Base-by-base conservation (phyloP, 2,888 invertebrate species). In the Conomelus anceps region DNA sequence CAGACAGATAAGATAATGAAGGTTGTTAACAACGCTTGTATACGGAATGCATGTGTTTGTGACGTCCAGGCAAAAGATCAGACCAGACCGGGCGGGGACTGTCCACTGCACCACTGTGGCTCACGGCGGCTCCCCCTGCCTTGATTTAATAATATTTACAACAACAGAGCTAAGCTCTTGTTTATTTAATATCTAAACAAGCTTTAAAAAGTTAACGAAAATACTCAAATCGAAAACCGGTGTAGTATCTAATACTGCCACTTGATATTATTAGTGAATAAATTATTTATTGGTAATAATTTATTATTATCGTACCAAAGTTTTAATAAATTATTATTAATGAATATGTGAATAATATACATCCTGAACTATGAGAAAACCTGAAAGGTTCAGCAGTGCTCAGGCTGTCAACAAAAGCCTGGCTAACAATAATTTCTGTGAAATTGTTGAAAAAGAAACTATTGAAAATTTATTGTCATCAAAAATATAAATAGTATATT, bases 31-130 rank as follows among this genome's bases (percentile, higher is more conserved):
- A 63, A 63, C 88, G 89, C 89, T 89, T 89, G 89, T 89, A 88
- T 84, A 87, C 7, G 86, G 84, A 91, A 91, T 91, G 91, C 91
- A 91, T 90, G 91, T 91, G 91, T 91, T 90, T 90, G 90, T 90
- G 90, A 63, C 63, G 63, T 63, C 63, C 63, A 63, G 63, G 63
- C n/a, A 63, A 63, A 34, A n/a, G n/a, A n/a, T n/a, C n/a, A n/a
- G 9, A 34, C 1, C 34, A 34, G 34, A 34, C 34, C 34, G 34
- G 34, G 11, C 34, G 17, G 34, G 34, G 9, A 9, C 13, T n/a
- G n/a, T n/a, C n/a, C n/a, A n/a, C n/a, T n/a, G n/a, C n/a, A n/a
- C n/a, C n/a, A n/a, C n/a, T n/a, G n/a, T n/a, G n/a, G n/a, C n/a
- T n/a, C n/a, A n/a, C n/a, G n/a, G n/a, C n/a, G n/a, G n/a, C n/a